Evolutionary conservation across 2,113 vertebrate genomes (phyloP), one percentile per base, ranked within the genome.

Genomic region (Camelus bactrianus): DNA sequence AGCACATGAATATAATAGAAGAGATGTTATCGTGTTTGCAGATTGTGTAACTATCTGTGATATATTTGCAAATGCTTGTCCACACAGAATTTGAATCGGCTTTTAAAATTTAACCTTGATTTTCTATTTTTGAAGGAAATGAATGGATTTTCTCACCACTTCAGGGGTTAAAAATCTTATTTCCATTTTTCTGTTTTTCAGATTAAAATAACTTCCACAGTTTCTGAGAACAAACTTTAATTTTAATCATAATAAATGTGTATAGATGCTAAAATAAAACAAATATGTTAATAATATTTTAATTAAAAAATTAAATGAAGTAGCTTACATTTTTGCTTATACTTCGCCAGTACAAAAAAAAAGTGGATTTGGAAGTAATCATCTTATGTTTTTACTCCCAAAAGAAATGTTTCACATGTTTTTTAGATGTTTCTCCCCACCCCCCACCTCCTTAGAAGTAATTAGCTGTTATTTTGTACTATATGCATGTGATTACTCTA

Each of bases 401-500:
- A 97, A 89, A 85, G 80, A 98, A 98, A 96, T 97, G 93, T 97
- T 98, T 93, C 95, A 48, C 38, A 58, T 96, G 95, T 85, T 91
- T 95, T 96, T 85, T 97, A 95, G 83, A 93, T 80, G 87, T 84
- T 82, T 70, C 67, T 93, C 26, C 56, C n/a, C 46, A 58, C 8
- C 20, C 6, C 6, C 62, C 22, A 42, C 26, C 11, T 62, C 50
- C 80, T 87, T 95, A 65, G 85, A 72, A 97, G 48, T 97, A 97
- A 98, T 98, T 98, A 98, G 76, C 93, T 96, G 17, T 97, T 98
- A 89, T 97, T 93, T 97, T 97, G 95, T 97, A 93, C 97, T 97
- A 19, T 95, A 11, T 97, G 85, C 89, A 73, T 96, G 97, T 97
- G 86, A 97, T 98, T 98, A 95, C 83, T 97, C 94, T 95, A 80